phyloP scores from a whole-genome alignment of 2,888 invertebrate genomes.

The Mesochorus sp. region DNA sequence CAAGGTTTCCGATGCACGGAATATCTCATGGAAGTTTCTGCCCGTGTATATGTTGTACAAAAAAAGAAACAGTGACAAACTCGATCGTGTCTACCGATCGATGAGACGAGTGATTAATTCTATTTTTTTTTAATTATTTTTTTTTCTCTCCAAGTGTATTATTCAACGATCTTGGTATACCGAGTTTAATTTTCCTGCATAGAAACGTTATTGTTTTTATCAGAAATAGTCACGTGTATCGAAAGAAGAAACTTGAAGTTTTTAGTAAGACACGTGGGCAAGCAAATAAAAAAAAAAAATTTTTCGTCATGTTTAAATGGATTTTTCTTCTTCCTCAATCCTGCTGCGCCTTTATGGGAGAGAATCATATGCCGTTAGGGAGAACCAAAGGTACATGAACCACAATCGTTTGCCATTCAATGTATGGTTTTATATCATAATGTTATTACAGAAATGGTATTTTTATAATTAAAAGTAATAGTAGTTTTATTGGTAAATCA shows the following conservation, averaged over 20 bases:
- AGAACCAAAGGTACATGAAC: constrained; percentile 44
- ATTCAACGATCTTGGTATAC: constrained; percentile 5
- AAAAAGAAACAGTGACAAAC: constrained; percentile 14
- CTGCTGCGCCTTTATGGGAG: neutral
- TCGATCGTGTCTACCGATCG: neutral
- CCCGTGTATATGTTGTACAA: constrained; percentile 42
- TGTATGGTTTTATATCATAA: constrained; percentile 81
- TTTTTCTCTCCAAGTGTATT: too few species aligned
- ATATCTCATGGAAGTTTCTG: constrained; percentile 35
- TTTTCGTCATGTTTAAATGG: too few species aligned
- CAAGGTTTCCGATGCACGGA: too few species aligned
- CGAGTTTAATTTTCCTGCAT: constrained; percentile 9
- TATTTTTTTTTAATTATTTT: too few species aligned
- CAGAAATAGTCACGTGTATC: constrained; percentile 34
- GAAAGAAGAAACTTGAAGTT: neutral
- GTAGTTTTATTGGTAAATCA: constrained; percentile 84
- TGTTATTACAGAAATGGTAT: constrained; percentile 87
- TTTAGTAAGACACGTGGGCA: constrained; percentile 25
- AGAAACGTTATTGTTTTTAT: constrained; percentile 38
- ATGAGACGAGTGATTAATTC: constrained; percentile 18
- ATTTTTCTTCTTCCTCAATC: too few species aligned
- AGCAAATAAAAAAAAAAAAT: constrained; percentile 8
- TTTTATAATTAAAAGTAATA: constrained; percentile 85
- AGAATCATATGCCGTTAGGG: too few species aligned
- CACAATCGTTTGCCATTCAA: constrained; percentile 76